Evolutionary conservation across 2,797 vertebrate species (phyloP), one percentile per base, ranked within the genome.

Genomic region (Pseudomugil gertrudae): DNA sequence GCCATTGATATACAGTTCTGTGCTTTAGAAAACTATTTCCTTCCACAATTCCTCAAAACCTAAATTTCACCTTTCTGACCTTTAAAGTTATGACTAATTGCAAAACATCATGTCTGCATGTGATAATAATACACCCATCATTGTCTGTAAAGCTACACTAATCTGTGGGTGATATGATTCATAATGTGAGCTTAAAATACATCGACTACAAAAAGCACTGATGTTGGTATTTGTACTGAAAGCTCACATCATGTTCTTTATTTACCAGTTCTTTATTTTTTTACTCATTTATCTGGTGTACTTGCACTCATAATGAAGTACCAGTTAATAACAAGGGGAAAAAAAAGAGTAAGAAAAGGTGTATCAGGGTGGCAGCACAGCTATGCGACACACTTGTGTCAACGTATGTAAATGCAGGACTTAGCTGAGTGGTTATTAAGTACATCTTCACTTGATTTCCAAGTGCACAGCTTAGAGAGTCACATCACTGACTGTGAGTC

Each of bases 401-500:
- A 56, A 32, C 21, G 35, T 55, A 33, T 55, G 47, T 19, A 24
- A 55, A 45, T 48, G 74, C 13, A 55, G 33, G 66, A 51, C 58
- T 57, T 57, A 57, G 56, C 30, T 1, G 45, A 66, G 62, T 57
- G 66, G 50, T 19, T 52, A 51, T 66, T 56, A 32, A 47, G 30
- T 67, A 43, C 58, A 72, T 64, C 38, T 71, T 83, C 33, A 78
- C 67, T 67, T 70, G 53, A 35, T 66, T 73, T 79, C 63, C 72
- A 36, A 63, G 76, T 54, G 55, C 19, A 17, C 65, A 68, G 72
- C 65, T 55, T 56, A 54, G 45, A 75, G 62, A 40, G 55, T 69
- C 47, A 61, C 57, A 77, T 69, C 38, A 51, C 60, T 69, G 61
- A 58, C 63, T 47, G 72, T 84, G 78, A 83, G 62, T 87, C 76